A percentile compares a stretch with the other conserved stretches of the same genome.
Conservation (phyloP, 2,113 vertebrate species). For the Carettochelys insculpta region DNA sequence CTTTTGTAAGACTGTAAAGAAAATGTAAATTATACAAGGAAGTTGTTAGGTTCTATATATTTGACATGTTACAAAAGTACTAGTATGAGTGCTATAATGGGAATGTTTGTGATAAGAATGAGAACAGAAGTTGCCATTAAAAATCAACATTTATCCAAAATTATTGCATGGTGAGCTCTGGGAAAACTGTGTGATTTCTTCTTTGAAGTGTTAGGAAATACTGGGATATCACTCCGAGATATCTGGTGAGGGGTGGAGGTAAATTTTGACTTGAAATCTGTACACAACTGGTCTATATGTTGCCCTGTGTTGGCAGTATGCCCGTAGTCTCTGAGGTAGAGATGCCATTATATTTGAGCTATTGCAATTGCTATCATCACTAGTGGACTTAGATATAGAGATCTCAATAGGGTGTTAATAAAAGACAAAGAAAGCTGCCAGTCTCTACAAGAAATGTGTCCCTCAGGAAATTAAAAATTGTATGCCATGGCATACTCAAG, state of each 20-base stretch:
- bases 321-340: neutral
- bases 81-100: neutral
- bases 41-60: neutral
- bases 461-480: conserved; percentile 20
- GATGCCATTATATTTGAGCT: conserved; percentile 4
- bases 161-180: neutral
- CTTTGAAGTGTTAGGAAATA: neutral
- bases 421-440: conserved; percentile 14
- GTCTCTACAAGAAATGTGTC: conserved; percentile 5
- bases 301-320: neutral
- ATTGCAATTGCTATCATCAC: neutral
- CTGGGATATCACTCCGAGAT: neutral
- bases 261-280: neutral
- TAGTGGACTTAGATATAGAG: conserved; percentile 13
- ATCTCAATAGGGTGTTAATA: conserved; percentile 20
- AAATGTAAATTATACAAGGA: neutral
- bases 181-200: neutral
- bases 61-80: neutral
- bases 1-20: neutral
- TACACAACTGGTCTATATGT: neutral
- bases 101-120: neutral
- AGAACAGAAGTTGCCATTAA: neutral
- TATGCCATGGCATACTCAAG: neutral
- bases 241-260: neutral
- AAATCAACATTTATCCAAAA: neutral